A percentile compares a stretch with the other conserved stretches of the same genome.
These are phyloP conservation scores for Enteromius unitaeniatus DNA, from an alignment of 2,797 vertebrate species.

Conservation along the genomic window DNA sequence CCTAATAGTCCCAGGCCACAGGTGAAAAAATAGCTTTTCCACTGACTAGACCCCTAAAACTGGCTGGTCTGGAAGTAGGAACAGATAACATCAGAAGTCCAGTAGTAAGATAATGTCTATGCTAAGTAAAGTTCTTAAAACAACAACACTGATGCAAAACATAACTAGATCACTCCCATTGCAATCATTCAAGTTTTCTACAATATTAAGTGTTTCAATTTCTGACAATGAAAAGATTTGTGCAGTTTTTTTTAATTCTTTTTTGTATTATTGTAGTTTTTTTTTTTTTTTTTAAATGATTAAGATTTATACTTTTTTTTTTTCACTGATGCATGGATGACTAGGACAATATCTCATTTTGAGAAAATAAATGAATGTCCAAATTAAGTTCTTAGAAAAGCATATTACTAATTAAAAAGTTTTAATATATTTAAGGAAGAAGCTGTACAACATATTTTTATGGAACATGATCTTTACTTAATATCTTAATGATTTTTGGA, in stretches of 20 bases:
- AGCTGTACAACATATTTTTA: too few species aligned
- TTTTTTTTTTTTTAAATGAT: too few species aligned
- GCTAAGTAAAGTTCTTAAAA: neutral
- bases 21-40: slow-evolving; percentile 30
- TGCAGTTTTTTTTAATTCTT: neutral
- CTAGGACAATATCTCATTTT: too few species aligned
- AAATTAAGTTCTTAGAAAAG: too few species aligned
- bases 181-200: neutral
- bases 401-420: too few species aligned
- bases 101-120: neutral
- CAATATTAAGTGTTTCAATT: neutral
- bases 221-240: neutral
- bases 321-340: too few species aligned
- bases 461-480: too few species aligned
- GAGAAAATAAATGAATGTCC: too few species aligned
- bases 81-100: slow-evolving; percentile 26
- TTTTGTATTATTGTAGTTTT: neutral
- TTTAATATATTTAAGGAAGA: too few species aligned
- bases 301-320: too few species aligned
- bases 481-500: too few species aligned
- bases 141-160: neutral
- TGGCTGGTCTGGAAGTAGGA: neutral
- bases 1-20: slow-evolving; percentile 37
- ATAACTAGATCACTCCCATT: neutral
- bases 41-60: slow-evolving; percentile 9